Percentiles rank a stretch among this genome's conserved stretches.
phyloP scores from a whole-genome alignment of 2,113 vertebrate genomes.

The Zootoca vivipara region DNA sequence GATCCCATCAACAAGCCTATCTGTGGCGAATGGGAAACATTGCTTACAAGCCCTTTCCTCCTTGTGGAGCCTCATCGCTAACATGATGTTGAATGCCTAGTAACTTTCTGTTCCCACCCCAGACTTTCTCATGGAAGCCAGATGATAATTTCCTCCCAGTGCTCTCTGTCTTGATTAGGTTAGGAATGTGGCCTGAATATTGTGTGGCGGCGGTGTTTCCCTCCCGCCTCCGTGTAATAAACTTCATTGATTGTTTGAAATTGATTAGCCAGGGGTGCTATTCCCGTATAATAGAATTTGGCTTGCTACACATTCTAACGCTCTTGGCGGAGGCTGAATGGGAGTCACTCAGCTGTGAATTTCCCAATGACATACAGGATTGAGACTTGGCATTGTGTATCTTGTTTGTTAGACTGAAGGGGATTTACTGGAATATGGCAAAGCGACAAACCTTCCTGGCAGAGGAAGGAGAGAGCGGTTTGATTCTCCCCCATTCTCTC shows the following conservation, averaged over 20 bases:
- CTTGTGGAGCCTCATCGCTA: not conserved
- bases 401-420: slow-evolving; percentile 34
- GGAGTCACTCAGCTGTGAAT: slow-evolving; percentile 63
- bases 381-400: slow-evolving; percentile 49
- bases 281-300: slow-evolving; percentile 19
- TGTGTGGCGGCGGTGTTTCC: not conserved
- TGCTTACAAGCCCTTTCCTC: slow-evolving; percentile 21
- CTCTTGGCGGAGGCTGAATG: slow-evolving; percentile 65
- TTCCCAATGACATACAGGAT: slow-evolving; percentile 55
- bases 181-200: not conserved
- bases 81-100: not conserved
- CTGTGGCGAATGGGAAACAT: not conserved
- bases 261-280: slow-evolving; percentile 39
- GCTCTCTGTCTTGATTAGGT: not conserved
- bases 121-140: not conserved
- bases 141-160: not conserved
- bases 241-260: slow-evolving; percentile 14
- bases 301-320: slow-evolving; percentile 35
- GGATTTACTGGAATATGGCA: slow-evolving; percentile 69
- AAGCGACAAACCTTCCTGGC: slow-evolving; percentile 44
- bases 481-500: slow-evolving; percentile 35
- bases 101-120: not conserved
- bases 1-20: not conserved
- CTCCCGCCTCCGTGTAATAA: not conserved
- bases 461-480: not conserved